phyloP scores from a whole-genome alignment of 2,888 invertebrate species.

The Tetrapedia diversipes region DNA sequence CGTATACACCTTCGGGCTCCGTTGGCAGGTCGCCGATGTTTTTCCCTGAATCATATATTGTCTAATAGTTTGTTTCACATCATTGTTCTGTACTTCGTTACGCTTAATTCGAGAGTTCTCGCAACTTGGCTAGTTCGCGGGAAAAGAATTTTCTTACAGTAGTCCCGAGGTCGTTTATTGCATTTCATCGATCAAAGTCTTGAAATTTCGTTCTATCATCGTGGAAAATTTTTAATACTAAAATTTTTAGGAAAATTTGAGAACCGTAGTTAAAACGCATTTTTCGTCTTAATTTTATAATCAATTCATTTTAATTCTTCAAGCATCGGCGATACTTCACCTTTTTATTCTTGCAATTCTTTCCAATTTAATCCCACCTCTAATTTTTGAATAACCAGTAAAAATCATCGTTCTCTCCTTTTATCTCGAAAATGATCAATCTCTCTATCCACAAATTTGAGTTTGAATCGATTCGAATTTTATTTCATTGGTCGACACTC shows the following conservation, averaged over 20 bases:
- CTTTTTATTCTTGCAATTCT: too few relatives aligned
- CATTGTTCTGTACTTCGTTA: background rate
- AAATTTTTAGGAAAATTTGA: too few relatives aligned
- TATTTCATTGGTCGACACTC: slow-evolving; percentile 1
- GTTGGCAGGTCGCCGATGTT: background rate
- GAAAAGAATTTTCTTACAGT: background rate
- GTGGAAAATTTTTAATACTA: too few relatives aligned
- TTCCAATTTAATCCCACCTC: too few relatives aligned
- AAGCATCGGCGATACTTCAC: too few relatives aligned
- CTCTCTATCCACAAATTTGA: background rate
- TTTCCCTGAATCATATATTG: background rate
- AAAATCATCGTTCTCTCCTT: background rate
- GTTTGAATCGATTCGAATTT: background rate
- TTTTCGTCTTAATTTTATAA: too few relatives aligned
- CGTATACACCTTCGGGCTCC: background rate
- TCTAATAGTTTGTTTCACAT: background rate
- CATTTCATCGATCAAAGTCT: too few relatives aligned
- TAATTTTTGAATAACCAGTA: background rate
- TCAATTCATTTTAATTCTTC: too few relatives aligned
- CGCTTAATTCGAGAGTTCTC: background rate
- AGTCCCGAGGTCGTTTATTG: too few relatives aligned
- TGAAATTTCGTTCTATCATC: too few relatives aligned
- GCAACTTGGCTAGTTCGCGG: background rate
- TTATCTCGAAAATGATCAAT: background rate
- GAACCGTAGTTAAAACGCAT: too few relatives aligned